A percentile compares a stretch with the other conserved stretches of the same genome.
These are phyloP conservation scores for Cataglyphis livida DNA, from an alignment of 2,888 invertebrate species.

Conservation along the genomic window DNA sequence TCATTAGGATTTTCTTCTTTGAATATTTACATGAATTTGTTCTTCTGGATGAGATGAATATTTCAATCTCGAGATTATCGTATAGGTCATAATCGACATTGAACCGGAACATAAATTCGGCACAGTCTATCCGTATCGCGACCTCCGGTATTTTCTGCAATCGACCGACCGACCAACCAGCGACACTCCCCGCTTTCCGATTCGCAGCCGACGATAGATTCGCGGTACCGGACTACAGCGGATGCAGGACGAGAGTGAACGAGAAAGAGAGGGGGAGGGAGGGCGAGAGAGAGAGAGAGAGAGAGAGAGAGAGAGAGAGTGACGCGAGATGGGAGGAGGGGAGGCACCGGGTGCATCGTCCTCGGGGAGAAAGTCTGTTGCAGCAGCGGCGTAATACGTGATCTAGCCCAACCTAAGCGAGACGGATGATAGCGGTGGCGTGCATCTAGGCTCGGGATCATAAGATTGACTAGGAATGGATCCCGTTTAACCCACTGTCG, in stretches of 20 bases:
- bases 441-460: constrained; percentile 61
- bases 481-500: constrained; percentile 76
- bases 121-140: constrained; percentile 30
- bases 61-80: constrained; percentile 2
- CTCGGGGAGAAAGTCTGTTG: constrained; percentile 84
- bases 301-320: constrained; percentile 24
- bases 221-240: constrained; percentile 41
- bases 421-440: constrained; percentile 60
- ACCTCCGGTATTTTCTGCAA: constrained; percentile 44
- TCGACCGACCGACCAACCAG: constrained; percentile 33
- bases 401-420: constrained; percentile 74
- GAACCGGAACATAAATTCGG: constrained; percentile 34
- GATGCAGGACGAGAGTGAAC: constrained; percentile 58
- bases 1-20: not conserved
- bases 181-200: constrained; percentile 12
- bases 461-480: constrained; percentile 78
- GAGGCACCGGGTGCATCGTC: constrained; percentile 83
- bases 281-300: constrained; percentile 24
- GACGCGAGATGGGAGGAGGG: constrained; percentile 65
- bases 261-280: constrained; percentile 9
- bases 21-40: not conserved
- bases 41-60: not conserved
- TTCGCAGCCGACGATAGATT: constrained; percentile 44
- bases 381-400: constrained; percentile 78
- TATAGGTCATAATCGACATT: not conserved